Percentiles rank a stretch among this genome's conserved stretches.
These are phyloP conservation scores for Malurus splendens DNA, from an alignment of 2,797 vertebrate genomes.

Conservation along the genomic window DNA sequence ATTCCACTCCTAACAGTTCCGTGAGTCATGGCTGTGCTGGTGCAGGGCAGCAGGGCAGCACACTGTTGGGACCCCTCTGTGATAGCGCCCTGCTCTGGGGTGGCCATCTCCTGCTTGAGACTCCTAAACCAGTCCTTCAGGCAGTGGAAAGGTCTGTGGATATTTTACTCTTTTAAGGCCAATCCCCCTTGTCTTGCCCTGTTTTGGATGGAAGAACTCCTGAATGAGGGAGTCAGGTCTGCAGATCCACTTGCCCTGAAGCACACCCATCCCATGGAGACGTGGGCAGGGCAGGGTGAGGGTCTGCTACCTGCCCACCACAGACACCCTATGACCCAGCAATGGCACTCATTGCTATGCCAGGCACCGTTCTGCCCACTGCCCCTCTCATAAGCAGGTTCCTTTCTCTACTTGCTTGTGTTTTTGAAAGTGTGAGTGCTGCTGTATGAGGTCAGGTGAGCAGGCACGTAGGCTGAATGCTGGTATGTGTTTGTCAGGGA, in stretches of 20 bases:
- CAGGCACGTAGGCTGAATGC: rapidly evolving
- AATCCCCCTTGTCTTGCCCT: rapidly evolving
- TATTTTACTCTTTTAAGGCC: not conserved
- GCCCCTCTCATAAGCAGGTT: rapidly evolving
- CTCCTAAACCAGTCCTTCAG: not conserved
- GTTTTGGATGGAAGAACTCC: not conserved
- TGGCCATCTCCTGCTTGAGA: not conserved
- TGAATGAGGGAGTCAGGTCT: not conserved
- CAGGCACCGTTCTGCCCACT: not conserved
- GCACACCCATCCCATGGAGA: rapidly evolving
- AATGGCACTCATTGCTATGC: rapidly evolving
- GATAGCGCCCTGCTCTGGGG: rapidly evolving
- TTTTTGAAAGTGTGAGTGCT: too few species aligned
- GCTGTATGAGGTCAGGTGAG: not conserved
- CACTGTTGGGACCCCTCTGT: too few species aligned
- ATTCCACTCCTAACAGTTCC: not conserved
- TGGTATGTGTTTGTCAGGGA: not conserved
- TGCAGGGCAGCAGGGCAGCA: not conserved
- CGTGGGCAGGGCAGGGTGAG: not conserved
- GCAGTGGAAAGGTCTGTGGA: rapidly evolving
- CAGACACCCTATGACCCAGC: rapidly evolving
- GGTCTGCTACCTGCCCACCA: not conserved
- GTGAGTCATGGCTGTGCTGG: not conserved
- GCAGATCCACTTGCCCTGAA: not conserved
- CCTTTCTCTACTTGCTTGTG: not conserved